Evolutionary conservation across 2,888 invertebrate genomes (phyloP).

Genomic region (Dexiosoma caninum): DNA sequence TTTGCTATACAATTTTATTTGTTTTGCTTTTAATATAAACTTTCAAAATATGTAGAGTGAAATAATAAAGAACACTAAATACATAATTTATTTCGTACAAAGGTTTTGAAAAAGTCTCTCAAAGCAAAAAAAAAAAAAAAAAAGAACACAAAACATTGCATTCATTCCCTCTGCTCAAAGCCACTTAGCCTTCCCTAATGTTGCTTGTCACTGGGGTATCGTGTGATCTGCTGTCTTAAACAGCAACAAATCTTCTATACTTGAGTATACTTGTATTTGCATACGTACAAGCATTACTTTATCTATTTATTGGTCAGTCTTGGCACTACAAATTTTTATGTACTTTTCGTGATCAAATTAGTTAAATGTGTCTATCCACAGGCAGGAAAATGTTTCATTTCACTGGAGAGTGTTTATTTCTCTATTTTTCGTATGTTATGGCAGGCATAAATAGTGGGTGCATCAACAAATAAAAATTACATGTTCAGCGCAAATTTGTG

Average conservation of each 20-base stretch:
- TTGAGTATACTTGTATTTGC: not conserved
- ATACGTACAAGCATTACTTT: not conserved
- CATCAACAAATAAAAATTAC: conserved; percentile 30
- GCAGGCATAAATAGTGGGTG: conserved; percentile 20
- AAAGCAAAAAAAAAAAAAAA: not conserved
- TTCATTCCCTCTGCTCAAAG: not conserved
- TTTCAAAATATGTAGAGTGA: too few relatives aligned
- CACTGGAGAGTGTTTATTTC: conserved; percentile 22
- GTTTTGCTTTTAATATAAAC: too few relatives aligned
- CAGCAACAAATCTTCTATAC: not conserved
- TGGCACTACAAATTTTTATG: conserved; percentile 38
- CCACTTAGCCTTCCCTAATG: not conserved
- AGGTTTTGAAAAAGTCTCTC: not conserved
- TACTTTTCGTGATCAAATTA: conserved; percentile 58
- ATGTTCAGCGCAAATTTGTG: conserved; percentile 30
- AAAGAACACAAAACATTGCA: too few relatives aligned
- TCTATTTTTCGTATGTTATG: conserved; percentile 5
- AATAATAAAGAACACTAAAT: too few relatives aligned
- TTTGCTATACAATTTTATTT: too few relatives aligned
- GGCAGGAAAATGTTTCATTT: conserved; percentile 46
- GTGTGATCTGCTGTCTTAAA: not conserved
- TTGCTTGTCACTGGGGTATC: not conserved
- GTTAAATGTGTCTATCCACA: conserved; percentile 48
- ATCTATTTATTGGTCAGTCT: conserved; percentile 40
- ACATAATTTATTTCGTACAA: too few relatives aligned